Percentiles rank a stretch among this genome's conserved stretches.
These are phyloP conservation scores for Apogon hyalosoma DNA, from an alignment of 2,797 vertebrate species.

Conservation along the genomic window DNA sequence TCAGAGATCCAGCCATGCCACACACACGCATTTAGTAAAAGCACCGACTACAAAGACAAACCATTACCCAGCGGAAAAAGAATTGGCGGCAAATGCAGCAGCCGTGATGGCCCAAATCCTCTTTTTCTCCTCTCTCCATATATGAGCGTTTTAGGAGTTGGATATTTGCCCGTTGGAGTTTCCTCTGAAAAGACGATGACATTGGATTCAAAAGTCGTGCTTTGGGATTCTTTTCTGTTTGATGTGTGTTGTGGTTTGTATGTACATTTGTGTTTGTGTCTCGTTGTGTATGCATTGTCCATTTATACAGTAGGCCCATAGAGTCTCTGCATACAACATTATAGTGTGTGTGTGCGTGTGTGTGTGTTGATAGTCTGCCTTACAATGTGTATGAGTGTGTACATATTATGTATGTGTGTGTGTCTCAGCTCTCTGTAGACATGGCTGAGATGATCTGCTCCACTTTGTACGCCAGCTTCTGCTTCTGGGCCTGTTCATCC, in stretches of 20 bases:
- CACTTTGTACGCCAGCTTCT: slow-evolving; percentile 94
- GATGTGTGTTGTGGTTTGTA: slow-evolving; percentile 46
- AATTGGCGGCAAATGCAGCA: slow-evolving; percentile 57
- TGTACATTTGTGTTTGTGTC: slow-evolving; percentile 57
- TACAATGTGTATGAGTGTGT: slow-evolving; percentile 18
- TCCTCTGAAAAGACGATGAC: slow-evolving; percentile 57
- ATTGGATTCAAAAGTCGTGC: slow-evolving; percentile 63
- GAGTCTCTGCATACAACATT: slow-evolving; percentile 31
- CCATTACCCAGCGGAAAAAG: slow-evolving; percentile 52
- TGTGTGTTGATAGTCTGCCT: background rate
- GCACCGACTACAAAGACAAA: slow-evolving; percentile 67
- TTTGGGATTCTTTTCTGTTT: slow-evolving; percentile 69
- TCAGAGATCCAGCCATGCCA: slow-evolving; percentile 47
- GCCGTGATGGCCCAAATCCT: slow-evolving; percentile 55
- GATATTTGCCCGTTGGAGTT: slow-evolving; percentile 61
- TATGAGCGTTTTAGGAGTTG: slow-evolving; percentile 49
- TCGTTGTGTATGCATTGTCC: slow-evolving; percentile 35
- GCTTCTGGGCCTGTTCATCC: slow-evolving; percentile 93
- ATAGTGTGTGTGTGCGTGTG: slow-evolving; percentile 12
- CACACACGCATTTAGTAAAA: slow-evolving; percentile 47
- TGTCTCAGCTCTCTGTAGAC: slow-evolving; percentile 93
- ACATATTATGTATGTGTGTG: slow-evolving; percentile 15
- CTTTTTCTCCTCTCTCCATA: slow-evolving; percentile 17
- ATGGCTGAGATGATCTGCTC: slow-evolving; percentile 93
- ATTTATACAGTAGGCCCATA: slow-evolving; percentile 65